Evolutionary conservation across 1,140 invertebrate species (phyloP).

Genomic region (Pemphigus obesinymphae): DNA sequence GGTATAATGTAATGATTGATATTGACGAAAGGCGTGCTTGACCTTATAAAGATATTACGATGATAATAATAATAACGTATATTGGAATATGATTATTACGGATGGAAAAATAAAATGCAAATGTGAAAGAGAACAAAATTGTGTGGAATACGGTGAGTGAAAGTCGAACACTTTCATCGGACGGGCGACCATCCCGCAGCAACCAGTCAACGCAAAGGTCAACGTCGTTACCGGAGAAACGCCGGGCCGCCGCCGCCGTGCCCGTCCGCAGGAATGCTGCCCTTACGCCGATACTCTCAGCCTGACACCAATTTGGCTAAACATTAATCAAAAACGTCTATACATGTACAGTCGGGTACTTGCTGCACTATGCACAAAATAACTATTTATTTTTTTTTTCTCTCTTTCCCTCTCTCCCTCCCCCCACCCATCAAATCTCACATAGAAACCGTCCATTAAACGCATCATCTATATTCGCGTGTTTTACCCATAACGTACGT

Average conservation of each 20-base stretch:
- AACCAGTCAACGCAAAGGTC: conserved; percentile 34
- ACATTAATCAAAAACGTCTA: conserved; percentile 19
- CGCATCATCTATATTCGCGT: not conserved
- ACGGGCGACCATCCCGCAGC: not conserved
- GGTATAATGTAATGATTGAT: too few relatives aligned
- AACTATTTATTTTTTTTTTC: not conserved
- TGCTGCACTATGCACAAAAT: too few relatives aligned
- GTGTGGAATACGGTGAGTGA: conserved; percentile 17
- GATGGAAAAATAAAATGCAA: conserved; percentile 2
- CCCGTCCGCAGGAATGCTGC: conserved; percentile 24
- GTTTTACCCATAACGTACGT: not conserved
- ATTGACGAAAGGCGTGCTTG: too few relatives aligned
- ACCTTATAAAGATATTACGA: too few relatives aligned
- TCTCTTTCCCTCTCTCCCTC: too few relatives aligned
- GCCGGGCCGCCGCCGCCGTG: not conserved
- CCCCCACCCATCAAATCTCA: not conserved
- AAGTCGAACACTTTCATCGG: conserved; percentile 29
- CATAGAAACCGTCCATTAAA: not conserved
- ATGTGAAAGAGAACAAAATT: conserved; percentile 37
- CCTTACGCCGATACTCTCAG: not conserved
- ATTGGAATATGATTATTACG: not conserved
- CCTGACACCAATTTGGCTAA: conserved; percentile 24
- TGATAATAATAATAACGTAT: not conserved
- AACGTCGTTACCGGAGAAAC: conserved; percentile 37
- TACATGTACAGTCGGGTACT: too few relatives aligned